These are phyloP conservation scores for Eutrigla gurnardus DNA, from an alignment of 2,797 vertebrate species.

Conservation along the genomic window DNA sequence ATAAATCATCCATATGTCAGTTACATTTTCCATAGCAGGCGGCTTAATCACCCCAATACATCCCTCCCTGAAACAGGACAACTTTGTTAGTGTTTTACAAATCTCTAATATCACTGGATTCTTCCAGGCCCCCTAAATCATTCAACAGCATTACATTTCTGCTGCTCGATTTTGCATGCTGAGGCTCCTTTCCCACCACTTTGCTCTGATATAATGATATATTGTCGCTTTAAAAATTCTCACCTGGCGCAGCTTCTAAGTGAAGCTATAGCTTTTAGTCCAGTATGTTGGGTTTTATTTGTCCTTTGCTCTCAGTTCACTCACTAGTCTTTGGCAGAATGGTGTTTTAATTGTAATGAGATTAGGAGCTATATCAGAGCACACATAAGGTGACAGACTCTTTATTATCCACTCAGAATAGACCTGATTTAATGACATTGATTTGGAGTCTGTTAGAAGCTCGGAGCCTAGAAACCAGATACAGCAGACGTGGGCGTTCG, in stretches of 20 bases:
- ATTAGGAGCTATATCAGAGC: slow-evolving; percentile 61
- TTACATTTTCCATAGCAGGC: too few relatives aligned
- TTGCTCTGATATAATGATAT: not conserved
- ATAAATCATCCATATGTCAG: too few relatives aligned
- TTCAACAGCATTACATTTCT: not conserved
- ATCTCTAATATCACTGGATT: not conserved
- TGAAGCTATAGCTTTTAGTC: slow-evolving; percentile 2
- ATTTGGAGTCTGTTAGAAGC: slow-evolving; percentile 59
- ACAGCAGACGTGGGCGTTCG: slow-evolving; percentile 32
- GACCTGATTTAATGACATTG: slow-evolving; percentile 67
- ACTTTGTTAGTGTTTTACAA: not conserved
- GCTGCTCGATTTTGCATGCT: too few relatives aligned
- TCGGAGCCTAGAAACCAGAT: slow-evolving; percentile 48
- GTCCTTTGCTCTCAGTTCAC: slow-evolving; percentile 16
- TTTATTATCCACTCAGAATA: slow-evolving; percentile 71
- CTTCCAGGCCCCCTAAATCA: not conserved
- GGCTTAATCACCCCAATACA: not conserved
- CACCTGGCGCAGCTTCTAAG: not conserved
- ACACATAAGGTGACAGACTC: slow-evolving; percentile 59
- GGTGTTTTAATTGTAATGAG: slow-evolving; percentile 56
- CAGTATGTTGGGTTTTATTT: slow-evolving; percentile 12
- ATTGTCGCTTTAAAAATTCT: slow-evolving; percentile 10
- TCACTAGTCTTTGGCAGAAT: slow-evolving; percentile 19
- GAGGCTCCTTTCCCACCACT: not conserved
- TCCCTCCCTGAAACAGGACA: fast-evolving